phyloP scores from a whole-genome alignment of 2,113 vertebrate species.

The Pipra filicauda region DNA sequence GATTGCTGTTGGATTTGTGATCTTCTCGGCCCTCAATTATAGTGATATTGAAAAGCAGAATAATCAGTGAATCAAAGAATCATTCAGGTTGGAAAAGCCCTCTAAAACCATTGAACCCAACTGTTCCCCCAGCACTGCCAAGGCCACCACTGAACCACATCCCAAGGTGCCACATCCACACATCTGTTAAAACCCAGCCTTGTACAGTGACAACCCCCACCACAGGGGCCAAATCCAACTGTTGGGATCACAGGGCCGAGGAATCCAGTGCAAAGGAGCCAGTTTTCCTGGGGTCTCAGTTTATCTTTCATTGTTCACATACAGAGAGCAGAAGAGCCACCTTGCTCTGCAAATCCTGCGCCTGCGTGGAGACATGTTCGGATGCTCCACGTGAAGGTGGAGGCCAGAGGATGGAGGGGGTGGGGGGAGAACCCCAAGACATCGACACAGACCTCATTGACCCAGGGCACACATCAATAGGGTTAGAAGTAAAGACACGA shows the following conservation, averaged over 20 bases:
- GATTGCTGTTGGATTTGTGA: not conserved
- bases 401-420: not conserved
- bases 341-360: not conserved
- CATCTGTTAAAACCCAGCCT: accelerated
- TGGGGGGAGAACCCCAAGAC: too few relatives aligned
- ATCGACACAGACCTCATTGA: not conserved
- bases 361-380: accelerated
- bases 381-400: accelerated
- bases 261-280: not conserved
- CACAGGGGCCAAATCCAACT: not conserved
- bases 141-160: accelerated
- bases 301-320: accelerated
- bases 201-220: not conserved
- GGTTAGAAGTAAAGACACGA: not conserved
- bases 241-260: not conserved
- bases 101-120: not conserved
- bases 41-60: not conserved
- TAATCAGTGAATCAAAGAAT: not conserved
- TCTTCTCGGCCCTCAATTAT: not conserved
- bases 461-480: not conserved
- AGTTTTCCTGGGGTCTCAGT: not conserved
- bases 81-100: not conserved
- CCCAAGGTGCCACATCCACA: not conserved
- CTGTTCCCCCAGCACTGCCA: not conserved
- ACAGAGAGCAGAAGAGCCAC: not conserved